Conservation (phyloP, 2,888 invertebrate genomes). For the Tortricodes alternella region DNA sequence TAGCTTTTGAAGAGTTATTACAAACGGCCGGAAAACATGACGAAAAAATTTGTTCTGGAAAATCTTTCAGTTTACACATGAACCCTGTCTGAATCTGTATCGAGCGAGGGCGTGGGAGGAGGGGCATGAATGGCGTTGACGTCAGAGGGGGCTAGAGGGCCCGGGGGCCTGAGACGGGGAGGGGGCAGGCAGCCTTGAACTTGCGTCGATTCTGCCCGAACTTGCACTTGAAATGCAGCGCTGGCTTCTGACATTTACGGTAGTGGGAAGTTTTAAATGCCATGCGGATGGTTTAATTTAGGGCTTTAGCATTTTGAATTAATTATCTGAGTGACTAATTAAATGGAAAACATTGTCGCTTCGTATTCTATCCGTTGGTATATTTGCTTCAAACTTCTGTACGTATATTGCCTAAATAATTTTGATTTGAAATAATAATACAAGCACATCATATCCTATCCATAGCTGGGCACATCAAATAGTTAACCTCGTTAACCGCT, state of each 20-base stretch:
- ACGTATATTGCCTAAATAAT: too few relatives aligned
- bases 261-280: not conserved
- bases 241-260: conserved; percentile 23
- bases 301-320: not conserved
- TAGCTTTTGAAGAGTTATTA: too few relatives aligned
- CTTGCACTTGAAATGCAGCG: conserved; percentile 45
- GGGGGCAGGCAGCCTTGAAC: conserved; percentile 43
- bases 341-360: too few relatives aligned
- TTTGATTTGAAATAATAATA: too few relatives aligned
- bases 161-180: not conserved
- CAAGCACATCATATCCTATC: too few relatives aligned
- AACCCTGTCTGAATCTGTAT: not conserved
- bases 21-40: too few relatives aligned
- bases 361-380: too few relatives aligned
- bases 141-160: conserved; percentile 4
- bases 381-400: too few relatives aligned
- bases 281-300: not conserved
- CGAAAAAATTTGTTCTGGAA: too few relatives aligned
- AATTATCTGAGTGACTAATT: too few relatives aligned
- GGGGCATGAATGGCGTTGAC: conserved; percentile 28
- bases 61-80: not conserved
- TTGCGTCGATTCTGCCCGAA: conserved; percentile 45
- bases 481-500: too few relatives aligned
- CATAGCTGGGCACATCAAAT: too few relatives aligned
- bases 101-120: conserved; percentile 6